A percentile compares a stretch with the other conserved stretches of the same genome.
These are phyloP conservation scores for Syrmaticus mikado DNA, from an alignment of 2,113 vertebrate genomes.

Conservation along the genomic window DNA sequence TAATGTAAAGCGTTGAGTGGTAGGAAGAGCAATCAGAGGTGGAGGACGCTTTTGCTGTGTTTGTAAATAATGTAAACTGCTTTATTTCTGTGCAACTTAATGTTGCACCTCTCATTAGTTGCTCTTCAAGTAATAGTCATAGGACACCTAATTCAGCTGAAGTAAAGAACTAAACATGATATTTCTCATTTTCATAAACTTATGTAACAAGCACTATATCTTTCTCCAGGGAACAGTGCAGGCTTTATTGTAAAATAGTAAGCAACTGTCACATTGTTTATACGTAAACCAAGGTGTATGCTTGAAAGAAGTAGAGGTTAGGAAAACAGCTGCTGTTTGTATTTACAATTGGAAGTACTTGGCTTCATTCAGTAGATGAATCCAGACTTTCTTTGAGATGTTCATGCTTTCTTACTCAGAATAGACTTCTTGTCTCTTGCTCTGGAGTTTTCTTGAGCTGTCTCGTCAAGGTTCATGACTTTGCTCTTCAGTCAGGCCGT, in stretches of 20 bases:
- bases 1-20: neutral
- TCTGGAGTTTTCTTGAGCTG: neutral
- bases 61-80: neutral
- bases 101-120: neutral
- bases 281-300: neutral
- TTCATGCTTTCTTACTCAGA: neutral
- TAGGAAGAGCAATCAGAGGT: neutral
- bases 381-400: neutral
- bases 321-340: neutral
- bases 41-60: neutral
- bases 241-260: neutral
- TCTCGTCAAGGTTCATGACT: neutral
- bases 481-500: accelerated
- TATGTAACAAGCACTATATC: neutral
- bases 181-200: neutral
- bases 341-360: neutral
- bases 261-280: neutral
- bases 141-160: neutral
- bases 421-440: neutral
- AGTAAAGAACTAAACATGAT: neutral
- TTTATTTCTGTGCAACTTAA: neutral
- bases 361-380: neutral
- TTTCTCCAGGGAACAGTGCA: neutral
- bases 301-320: neutral
- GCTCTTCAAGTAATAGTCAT: neutral